Evolutionary conservation across 2,113 vertebrate genomes (phyloP), one percentile per base, ranked within the genome.

Genomic region (Orycteropus afer): DNA sequence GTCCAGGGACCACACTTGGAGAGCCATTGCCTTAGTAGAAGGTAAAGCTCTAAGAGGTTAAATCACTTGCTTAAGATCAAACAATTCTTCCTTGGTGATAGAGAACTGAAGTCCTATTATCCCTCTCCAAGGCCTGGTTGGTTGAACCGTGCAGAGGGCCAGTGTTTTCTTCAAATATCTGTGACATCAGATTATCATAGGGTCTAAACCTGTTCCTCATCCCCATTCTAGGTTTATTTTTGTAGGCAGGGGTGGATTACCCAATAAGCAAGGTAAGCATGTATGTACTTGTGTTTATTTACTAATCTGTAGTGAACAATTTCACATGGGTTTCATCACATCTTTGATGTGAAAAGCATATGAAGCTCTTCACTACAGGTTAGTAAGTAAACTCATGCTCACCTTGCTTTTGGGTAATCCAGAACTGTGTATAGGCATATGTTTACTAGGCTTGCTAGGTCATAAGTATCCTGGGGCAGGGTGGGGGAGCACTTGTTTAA

Each of bases 91-190:
- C 12, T 81, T 25, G 0, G 34, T 34, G 32, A 34, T 69, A 18
- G 22, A 73, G 25, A 84, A 20, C 15, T 40, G 40, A 37, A 84
- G 45, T 63, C 45, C 34, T 14, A 90, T 45, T n/a, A 17, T 84
- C 37, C 5, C 0, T 86, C 8, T 86, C 45, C 13, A 53, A n/a
- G 37, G 13, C 5, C 34, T 93, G 25, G 13, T 34, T 90, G 23
- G 10, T 34, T 73, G 86, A 86, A 8, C 34, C 67, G 5, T 18
- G 22, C 18, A 90, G 10, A 77, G 2, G 23, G 15, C 20, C 83
- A 37, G 6, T 77, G 11, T 82, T 95, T 95, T 53, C 61, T 78
- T 90, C 67, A 86, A 51, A 40, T 94, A 63, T 69, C 76, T 59
- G n/a, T 94, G 8, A 13, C 45, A 61, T 88, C 85, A 88, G 27